A percentile compares a stretch with the other conserved stretches of the same genome.
Conservation (phyloP, 2,797 vertebrate genomes). For the Sciurus vulgaris region DNA sequence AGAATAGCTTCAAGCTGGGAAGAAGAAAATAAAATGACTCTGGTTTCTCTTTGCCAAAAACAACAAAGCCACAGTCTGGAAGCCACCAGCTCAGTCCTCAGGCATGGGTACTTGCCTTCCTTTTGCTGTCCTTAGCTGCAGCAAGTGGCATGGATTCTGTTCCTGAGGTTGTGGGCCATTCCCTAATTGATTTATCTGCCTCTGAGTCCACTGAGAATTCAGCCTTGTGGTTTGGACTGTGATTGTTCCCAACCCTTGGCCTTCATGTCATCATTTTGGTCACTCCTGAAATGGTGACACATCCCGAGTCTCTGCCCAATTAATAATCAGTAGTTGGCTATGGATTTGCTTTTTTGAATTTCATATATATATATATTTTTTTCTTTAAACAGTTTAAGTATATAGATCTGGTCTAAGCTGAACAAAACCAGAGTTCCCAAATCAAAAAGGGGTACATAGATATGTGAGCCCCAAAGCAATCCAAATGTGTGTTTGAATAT, state of each 20-base stretch:
- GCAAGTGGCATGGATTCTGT: neutral
- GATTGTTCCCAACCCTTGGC: neutral
- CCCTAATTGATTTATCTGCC: neutral
- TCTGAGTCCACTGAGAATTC: constrained; percentile 19
- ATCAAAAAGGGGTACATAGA: neutral
- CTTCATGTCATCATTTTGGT: neutral
- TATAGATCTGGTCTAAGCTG: neutral
- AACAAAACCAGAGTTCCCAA: neutral
- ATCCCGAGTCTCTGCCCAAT: neutral
- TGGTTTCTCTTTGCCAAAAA: neutral
- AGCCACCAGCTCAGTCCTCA: neutral
- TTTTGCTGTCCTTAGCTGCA: neutral
- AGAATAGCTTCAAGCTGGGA: constrained; percentile 64
- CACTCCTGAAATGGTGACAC: neutral
- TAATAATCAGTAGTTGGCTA: neutral
- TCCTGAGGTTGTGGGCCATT: neutral
- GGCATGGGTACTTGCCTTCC: neutral
- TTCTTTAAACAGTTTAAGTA: neutral
- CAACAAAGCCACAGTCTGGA: neutral
- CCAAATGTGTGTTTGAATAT: neutral
- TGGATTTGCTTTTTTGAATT: constrained; percentile 5
- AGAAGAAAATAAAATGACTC: constrained; percentile 52
- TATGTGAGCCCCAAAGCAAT: neutral
- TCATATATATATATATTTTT: neutral
- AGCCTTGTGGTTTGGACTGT: neutral